These are phyloP conservation scores for Pocota personata DNA, from an alignment of 2,888 invertebrate genomes.

Conservation along the genomic window DNA sequence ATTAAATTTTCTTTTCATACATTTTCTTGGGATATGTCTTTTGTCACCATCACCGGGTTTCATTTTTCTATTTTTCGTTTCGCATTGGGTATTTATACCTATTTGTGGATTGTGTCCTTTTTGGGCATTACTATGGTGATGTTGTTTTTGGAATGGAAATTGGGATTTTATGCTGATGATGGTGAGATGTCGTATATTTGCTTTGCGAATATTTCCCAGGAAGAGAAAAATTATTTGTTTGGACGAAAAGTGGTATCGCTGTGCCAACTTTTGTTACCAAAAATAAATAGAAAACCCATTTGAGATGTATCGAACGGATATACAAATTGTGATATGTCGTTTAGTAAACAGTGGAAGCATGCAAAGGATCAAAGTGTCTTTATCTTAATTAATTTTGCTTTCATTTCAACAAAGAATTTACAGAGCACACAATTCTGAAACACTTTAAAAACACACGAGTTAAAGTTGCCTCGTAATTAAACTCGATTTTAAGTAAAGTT, in stretches of 20 bases:
- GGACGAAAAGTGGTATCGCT: not conserved
- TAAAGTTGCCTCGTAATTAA: no score
- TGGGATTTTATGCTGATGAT: conserved; percentile 37
- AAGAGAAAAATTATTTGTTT: not conserved
- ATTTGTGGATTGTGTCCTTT: conserved; percentile 24
- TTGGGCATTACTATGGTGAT: conserved; percentile 11
- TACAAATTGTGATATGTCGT: not conserved
- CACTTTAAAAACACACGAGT: no score
- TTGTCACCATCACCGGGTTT: conserved; percentile 41
- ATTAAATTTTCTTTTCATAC: conserved; percentile 67
- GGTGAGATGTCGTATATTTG: conserved; percentile 19
- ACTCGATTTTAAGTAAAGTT: no score
- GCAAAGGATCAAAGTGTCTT: no score
- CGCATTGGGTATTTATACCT: conserved; percentile 34
- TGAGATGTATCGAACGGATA: not conserved
- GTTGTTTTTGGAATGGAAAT: conserved; percentile 50
- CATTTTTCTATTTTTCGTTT: conserved; percentile 16
- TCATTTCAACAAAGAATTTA: no score
- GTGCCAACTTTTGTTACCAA: not conserved
- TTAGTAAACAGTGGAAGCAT: no score
- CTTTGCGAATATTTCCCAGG: conserved; percentile 35
- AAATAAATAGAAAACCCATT: not conserved
- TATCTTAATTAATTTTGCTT: no score
- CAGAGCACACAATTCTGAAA: no score
- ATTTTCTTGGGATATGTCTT: conserved; percentile 41